Percentiles rank a stretch among this genome's conserved stretches.
These are phyloP conservation scores for Bagarius yarrelli DNA, from an alignment of 2,113 vertebrate genomes.

Conservation along the genomic window DNA sequence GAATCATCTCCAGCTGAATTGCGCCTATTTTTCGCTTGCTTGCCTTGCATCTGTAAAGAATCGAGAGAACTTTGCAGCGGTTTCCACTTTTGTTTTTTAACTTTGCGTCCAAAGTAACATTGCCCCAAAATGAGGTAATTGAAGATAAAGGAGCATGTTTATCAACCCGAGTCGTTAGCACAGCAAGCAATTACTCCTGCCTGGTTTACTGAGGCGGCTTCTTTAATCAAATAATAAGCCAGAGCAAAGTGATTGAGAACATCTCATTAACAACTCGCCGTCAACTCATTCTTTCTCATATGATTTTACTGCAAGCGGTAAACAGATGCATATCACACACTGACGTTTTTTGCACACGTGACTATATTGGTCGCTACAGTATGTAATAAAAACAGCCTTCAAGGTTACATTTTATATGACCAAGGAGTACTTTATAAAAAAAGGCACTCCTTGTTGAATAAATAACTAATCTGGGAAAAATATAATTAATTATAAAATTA, in stretches of 20 bases:
- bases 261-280: conserved; percentile 33
- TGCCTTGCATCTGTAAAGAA: neutral
- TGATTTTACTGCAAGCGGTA: neutral
- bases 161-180: conserved; percentile 17
- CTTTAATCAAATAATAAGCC: conserved; percentile 39
- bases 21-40: neutral
- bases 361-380: neutral
- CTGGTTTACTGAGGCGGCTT: conserved; percentile 29
- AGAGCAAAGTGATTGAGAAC: conserved; percentile 36
- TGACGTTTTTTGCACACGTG: neutral
- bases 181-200: conserved; percentile 33
- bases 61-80: neutral
- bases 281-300: neutral
- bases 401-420: neutral
- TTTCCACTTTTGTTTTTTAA: neutral
- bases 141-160: conserved; percentile 34
- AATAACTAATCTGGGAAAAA: neutral
- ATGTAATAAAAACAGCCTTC: neutral
- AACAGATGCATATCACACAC: neutral
- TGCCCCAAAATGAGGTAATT: conserved; percentile 30
- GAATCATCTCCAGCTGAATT: neutral
- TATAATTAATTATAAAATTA: too few relatives aligned
- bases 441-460: neutral
- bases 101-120: conserved; percentile 16
- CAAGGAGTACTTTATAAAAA: too few relatives aligned